phyloP scores from a whole-genome alignment of 2,888 invertebrate genomes.

The Metalampra italica region DNA sequence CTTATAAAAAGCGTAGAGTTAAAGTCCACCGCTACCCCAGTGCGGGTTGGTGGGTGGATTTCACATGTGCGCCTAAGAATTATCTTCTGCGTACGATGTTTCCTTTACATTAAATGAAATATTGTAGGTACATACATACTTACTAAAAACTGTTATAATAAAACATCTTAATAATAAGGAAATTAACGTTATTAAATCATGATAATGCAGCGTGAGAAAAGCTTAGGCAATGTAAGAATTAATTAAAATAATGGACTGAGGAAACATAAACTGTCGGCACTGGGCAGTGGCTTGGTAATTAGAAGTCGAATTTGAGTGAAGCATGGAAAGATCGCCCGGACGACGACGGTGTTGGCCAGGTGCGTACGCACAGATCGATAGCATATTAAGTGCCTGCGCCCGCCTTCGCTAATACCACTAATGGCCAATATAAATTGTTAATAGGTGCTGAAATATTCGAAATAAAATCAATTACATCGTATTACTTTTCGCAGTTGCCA shows the following conservation, averaged over 20 bases:
- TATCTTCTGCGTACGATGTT: no score
- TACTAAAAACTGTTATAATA: neutral
- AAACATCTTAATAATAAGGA: neutral
- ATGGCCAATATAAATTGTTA: neutral
- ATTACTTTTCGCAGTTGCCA: neutral
- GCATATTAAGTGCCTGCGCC: neutral
- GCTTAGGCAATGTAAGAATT: slow-evolving; percentile 56
- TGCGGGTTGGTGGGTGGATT: no score
- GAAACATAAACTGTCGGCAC: slow-evolving; percentile 68
- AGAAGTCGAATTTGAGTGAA: slow-evolving; percentile 59
- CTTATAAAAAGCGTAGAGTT: no score
- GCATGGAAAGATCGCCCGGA: neutral
- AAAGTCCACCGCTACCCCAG: no score
- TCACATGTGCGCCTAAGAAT: no score
- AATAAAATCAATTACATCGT: neutral
- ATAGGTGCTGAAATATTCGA: no score
- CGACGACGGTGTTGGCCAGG: neutral
- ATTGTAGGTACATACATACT: no score
- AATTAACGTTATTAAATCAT: slow-evolving; percentile 34
- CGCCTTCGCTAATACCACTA: neutral
- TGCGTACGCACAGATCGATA: neutral
- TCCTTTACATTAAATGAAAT: no score
- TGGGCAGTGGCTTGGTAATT: slow-evolving; percentile 60
- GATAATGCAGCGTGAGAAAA: slow-evolving; percentile 65
- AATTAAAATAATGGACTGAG: slow-evolving; percentile 70